Evolutionary conservation across 1,140 invertebrate genomes (phyloP).

Genomic region (Tetramorium alpestre): DNA sequence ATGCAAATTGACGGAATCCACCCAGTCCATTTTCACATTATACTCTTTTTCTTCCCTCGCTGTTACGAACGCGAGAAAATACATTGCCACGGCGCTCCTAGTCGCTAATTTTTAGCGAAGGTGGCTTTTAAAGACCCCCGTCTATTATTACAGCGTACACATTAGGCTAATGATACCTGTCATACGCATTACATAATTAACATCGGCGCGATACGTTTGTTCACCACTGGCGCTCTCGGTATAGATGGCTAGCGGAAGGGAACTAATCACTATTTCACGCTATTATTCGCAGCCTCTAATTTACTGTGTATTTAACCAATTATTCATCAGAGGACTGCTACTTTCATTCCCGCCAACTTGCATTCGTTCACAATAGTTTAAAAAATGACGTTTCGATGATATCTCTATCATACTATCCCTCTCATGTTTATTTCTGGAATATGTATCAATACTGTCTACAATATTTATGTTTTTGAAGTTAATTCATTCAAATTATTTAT

Average conservation of each 20-base stretch:
- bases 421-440: neutral
- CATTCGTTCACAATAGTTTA: neutral
- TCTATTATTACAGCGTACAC: slow-evolving; percentile 41
- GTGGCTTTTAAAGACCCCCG: slow-evolving; percentile 32
- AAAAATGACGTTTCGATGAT: neutral
- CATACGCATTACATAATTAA: slow-evolving; percentile 58
- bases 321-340: slow-evolving; percentile 2
- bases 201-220: slow-evolving; percentile 42
- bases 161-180: slow-evolving; percentile 58
- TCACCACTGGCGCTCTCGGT: slow-evolving; percentile 3
- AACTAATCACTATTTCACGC: neutral
- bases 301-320: slow-evolving; percentile 39
- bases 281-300: slow-evolving; percentile 32
- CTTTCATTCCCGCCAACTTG: neutral
- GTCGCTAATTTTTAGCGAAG: slow-evolving; percentile 51
- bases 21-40: slow-evolving; percentile 18
- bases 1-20: slow-evolving; percentile 74
- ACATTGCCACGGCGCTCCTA: slow-evolving; percentile 2
- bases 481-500: neutral
- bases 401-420: neutral
- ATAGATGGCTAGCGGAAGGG: neutral
- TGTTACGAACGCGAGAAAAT: neutral
- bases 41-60: neutral
- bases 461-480: neutral
- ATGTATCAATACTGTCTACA: neutral